phyloP scores from a whole-genome alignment of 2,113 vertebrate species.

The Seriola quinqueradiata region DNA sequence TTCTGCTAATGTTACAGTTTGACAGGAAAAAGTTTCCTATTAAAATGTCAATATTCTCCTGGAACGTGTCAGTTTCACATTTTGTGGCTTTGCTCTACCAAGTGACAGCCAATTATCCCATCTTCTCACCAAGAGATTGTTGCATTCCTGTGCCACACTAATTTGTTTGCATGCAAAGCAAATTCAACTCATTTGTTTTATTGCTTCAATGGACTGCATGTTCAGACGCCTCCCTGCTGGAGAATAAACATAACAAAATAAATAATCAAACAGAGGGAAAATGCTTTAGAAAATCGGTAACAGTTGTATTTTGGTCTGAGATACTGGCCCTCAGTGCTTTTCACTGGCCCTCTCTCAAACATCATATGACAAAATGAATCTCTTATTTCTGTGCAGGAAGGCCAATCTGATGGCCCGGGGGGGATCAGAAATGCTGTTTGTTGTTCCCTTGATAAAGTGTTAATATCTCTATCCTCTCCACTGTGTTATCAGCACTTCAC shows the following conservation, averaged over 20 bases:
- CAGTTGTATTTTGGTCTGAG: conserved; percentile 18
- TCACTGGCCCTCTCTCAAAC: conserved; percentile 24
- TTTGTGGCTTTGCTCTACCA: not conserved
- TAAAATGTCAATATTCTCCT: not conserved
- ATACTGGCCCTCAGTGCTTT: conserved; percentile 21
- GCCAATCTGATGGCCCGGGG: conserved; percentile 39
- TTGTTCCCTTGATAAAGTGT: conserved; percentile 46
- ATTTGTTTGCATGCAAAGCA: conserved; percentile 24
- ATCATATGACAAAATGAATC: conserved; percentile 45
- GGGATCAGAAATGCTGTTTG: conserved; percentile 51
- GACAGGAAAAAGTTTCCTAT: not conserved
- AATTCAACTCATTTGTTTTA: conserved; percentile 18
- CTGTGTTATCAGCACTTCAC: conserved; percentile 54
- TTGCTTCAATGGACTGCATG: not conserved
- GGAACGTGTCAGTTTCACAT: not conserved
- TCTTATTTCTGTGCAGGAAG: conserved; percentile 34
- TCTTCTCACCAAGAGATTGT: not conserved
- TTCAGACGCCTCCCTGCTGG: conserved; percentile 30
- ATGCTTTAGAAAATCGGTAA: conserved; percentile 19
- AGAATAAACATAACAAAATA: not conserved
- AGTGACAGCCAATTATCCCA: conserved; percentile 24
- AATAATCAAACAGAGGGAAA: not conserved
- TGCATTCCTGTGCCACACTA: not conserved
- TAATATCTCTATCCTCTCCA: conserved; percentile 53
- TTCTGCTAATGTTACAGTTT: not conserved